phyloP scores from a whole-genome alignment of 2,888 invertebrate genomes.

The Phyllotreta striolata region DNA sequence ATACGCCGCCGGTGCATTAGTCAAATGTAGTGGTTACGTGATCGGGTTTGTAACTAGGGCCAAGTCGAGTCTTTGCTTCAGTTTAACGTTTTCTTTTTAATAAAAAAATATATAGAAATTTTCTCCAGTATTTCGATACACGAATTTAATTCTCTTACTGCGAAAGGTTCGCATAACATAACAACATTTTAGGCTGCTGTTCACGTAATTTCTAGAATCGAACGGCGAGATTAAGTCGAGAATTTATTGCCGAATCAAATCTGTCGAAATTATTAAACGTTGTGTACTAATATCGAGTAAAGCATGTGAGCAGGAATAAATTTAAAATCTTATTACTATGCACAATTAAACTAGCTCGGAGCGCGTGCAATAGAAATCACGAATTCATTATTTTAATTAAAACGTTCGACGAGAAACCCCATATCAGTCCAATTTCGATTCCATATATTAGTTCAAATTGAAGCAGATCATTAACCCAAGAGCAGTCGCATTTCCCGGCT shows the following conservation, averaged over 20 bases:
- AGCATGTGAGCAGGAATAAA: constrained; percentile 10
- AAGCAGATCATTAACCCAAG: constrained; percentile 24
- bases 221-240: no score
- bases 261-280: not conserved
- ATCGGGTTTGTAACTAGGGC: constrained; percentile 40
- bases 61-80: constrained; percentile 18
- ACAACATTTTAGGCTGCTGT: no score
- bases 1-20: constrained; percentile 59
- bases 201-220: no score
- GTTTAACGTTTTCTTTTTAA: constrained; percentile 10
- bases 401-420: constrained; percentile 25
- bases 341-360: not conserved
- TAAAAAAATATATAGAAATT: not conserved
- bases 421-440: constrained; percentile 30
- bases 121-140: not conserved
- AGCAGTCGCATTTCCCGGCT: constrained; percentile 14
- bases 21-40: constrained; percentile 55
- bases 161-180: no score
- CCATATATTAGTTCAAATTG: constrained; percentile 28
- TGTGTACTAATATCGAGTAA: not conserved
- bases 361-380: constrained; percentile 25
- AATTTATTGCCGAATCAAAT: not conserved
- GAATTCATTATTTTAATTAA: constrained; percentile 32
- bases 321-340: constrained; percentile 9
- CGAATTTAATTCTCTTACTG: no score